phyloP scores from a whole-genome alignment of 1,140 invertebrate species.

The Drosophila pruinosa region DNA sequence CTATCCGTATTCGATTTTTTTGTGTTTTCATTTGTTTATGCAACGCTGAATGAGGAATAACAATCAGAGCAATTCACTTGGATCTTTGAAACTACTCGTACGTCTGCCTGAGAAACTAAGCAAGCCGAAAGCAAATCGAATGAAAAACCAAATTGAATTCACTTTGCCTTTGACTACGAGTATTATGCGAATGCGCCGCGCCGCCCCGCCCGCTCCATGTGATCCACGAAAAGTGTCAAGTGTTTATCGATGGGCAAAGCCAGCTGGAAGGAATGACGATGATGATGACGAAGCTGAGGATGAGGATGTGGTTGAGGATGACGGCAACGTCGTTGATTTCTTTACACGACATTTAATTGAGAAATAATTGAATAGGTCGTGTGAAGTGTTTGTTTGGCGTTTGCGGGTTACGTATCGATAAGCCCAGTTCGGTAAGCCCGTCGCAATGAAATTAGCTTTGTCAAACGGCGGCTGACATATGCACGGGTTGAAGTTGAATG shows the following conservation, averaged over 20 bases:
- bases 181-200: neutral
- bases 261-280: conserved; percentile 9
- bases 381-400: conserved; percentile 79
- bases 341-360: conserved; percentile 79
- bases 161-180: conserved; percentile 28
- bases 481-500: conserved; percentile 60
- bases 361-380: conserved; percentile 80
- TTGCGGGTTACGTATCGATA: conserved; percentile 28
- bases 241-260: conserved; percentile 32
- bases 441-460: conserved; percentile 75
- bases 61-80: conserved; percentile 7
- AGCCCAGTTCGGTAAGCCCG: conserved; percentile 30
- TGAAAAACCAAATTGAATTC: conserved; percentile 73
- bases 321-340: conserved; percentile 54
- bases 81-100: conserved; percentile 56
- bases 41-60: neutral
- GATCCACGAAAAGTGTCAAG: conserved; percentile 65
- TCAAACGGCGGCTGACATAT: conserved; percentile 63
- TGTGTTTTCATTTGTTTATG: neutral
- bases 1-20: too few species aligned
- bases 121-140: conserved; percentile 47
- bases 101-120: conserved; percentile 43
- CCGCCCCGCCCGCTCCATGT: conserved; percentile 21
- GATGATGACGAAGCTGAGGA: conserved; percentile 21
- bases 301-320: neutral